Percentiles rank a stretch among this genome's conserved stretches.
Conservation (phyloP, 1,140 invertebrate genomes). For the Hylaeus volcanicus region DNA sequence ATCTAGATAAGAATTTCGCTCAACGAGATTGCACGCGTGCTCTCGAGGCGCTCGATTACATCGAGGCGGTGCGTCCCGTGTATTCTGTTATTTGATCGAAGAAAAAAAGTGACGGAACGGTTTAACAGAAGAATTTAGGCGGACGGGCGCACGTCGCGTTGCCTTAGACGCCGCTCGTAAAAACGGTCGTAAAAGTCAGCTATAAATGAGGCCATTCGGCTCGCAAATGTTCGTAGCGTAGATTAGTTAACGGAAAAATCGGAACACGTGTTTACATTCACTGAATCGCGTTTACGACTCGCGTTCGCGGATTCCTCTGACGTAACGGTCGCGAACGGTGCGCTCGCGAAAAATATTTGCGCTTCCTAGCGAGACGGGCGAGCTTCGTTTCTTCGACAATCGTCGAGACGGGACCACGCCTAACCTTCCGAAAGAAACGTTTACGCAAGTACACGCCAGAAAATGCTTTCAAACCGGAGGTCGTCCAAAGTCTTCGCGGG, state of each 20-base stretch:
- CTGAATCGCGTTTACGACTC: conserved; percentile 33
- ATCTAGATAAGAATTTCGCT: no score
- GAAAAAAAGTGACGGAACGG: neutral
- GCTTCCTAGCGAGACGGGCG: neutral
- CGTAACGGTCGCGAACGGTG: conserved; percentile 1
- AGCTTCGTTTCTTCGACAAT: neutral
- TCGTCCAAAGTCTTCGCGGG: no score
- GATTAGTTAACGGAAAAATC: conserved; percentile 45
- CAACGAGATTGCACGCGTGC: no score
- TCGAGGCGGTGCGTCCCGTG: neutral
- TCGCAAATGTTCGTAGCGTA: conserved; percentile 33
- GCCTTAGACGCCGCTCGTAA: conserved; percentile 22
- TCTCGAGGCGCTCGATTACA: no score
- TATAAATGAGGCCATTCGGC: conserved; percentile 26
- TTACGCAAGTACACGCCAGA: neutral
- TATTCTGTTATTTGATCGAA: neutral
- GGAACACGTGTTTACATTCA: conserved; percentile 34
- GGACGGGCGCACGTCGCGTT: conserved; percentile 1
- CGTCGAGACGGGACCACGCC: neutral
- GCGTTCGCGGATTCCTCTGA: conserved; percentile 17
- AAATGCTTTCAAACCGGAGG: no score
- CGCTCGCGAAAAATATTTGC: conserved; percentile 32
- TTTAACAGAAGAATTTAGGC: conserved; percentile 2
- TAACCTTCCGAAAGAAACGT: no score
- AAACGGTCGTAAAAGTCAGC: conserved; percentile 27